These are phyloP conservation scores for Encarsia formosa DNA, from an alignment of 2,888 invertebrate species.

Conservation along the genomic window DNA sequence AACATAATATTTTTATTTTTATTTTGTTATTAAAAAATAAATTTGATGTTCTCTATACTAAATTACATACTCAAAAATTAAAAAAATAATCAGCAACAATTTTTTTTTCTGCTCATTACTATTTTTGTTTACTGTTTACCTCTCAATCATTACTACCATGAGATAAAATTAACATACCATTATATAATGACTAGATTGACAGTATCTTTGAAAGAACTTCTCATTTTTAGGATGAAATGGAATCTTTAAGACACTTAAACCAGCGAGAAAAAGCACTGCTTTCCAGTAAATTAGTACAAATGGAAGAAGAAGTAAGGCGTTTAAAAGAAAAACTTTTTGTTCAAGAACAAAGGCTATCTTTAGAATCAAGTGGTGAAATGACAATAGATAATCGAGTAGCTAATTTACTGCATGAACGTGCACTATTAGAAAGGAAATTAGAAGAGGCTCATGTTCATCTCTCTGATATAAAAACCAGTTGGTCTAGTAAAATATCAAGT, in stretches of 20 bases:
- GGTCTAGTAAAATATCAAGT: slow-evolving; percentile 86
- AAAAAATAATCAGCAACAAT: too few relatives aligned
- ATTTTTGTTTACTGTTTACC: too few relatives aligned
- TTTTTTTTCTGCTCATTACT: too few relatives aligned
- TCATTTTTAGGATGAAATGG: slow-evolving; percentile 69
- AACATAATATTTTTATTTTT: too few relatives aligned
- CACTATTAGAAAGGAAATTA: slow-evolving; percentile 69
- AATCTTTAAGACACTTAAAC: slow-evolving; percentile 69
- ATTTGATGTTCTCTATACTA: too few relatives aligned
- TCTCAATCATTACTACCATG: too few relatives aligned
- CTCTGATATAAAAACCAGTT: slow-evolving; percentile 84
- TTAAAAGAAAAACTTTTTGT: slow-evolving; percentile 62
- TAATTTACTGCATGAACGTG: slow-evolving; percentile 60
- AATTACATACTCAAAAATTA: too few relatives aligned
- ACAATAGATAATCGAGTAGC: slow-evolving; percentile 57
- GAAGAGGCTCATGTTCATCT: slow-evolving; percentile 83
- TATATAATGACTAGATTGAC: too few relatives aligned
- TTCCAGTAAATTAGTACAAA: slow-evolving; percentile 66
- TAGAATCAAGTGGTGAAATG: slow-evolving; percentile 51
- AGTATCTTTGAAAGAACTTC: too few relatives aligned
- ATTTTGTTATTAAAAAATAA: too few relatives aligned
- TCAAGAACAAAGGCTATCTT: slow-evolving; percentile 47
- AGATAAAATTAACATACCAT: too few relatives aligned
- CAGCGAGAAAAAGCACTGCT: slow-evolving; percentile 68
- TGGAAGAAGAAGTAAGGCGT: slow-evolving; percentile 72